phyloP scores from a whole-genome alignment of 2,888 invertebrate genomes.

The Cepaea hortensis region DNA sequence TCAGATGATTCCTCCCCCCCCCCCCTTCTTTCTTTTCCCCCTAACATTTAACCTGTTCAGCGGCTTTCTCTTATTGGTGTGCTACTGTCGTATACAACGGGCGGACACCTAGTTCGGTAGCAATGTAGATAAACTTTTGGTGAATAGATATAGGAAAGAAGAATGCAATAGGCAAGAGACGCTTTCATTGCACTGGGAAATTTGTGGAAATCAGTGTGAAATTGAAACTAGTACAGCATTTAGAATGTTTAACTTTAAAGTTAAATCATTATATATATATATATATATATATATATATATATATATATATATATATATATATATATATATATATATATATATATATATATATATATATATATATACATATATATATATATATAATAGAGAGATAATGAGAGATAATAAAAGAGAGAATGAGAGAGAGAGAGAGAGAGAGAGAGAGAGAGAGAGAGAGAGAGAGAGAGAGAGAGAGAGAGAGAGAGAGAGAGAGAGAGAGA shows the following conservation, averaged over 20 bases:
- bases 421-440: constrained; percentile 19
- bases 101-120: too few species aligned
- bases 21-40: too few species aligned
- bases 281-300: constrained; percentile 37
- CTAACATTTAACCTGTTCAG: too few species aligned
- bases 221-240: neutral
- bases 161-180: too few species aligned
- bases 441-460: constrained; percentile 19
- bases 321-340: constrained; percentile 31
- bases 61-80: too few species aligned
- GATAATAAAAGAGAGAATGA: neutral
- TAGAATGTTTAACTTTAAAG: constrained; percentile 20
- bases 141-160: too few species aligned
- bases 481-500: neutral
- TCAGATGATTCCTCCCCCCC: too few species aligned
- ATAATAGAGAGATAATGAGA: neutral
- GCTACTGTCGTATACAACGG: too few species aligned
- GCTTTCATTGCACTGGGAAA: too few species aligned
- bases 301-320: constrained; percentile 39
- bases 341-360: constrained; percentile 38
- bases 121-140: too few species aligned
- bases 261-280: constrained; percentile 30
- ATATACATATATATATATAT: constrained; percentile 37
- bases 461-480: neutral
- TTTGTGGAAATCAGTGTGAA: too few species aligned